Evolutionary conservation across 2,797 vertebrate genomes (phyloP).

Genomic region (Buphagus erythrorhynchus): DNA sequence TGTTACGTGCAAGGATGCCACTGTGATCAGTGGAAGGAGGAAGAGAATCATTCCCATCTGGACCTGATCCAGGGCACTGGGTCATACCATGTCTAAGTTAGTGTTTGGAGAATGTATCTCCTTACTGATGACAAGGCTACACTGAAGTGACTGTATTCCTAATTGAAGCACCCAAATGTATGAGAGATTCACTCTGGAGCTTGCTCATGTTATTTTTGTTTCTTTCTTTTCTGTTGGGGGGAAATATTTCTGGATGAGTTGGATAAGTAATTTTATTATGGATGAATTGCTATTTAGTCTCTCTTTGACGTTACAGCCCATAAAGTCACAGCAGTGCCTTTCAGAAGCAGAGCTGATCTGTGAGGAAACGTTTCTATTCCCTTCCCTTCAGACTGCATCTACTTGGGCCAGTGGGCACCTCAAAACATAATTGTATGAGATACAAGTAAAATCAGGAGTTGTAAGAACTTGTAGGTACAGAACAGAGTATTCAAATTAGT

Average conservation of each 20-base stretch:
- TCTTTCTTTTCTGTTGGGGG: background rate
- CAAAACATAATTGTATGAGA: background rate
- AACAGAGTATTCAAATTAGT: background rate
- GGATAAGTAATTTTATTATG: background rate
- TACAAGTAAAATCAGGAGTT: background rate
- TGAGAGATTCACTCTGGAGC: background rate
- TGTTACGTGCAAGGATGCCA: background rate
- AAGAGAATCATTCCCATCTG: background rate
- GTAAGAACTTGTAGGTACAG: background rate
- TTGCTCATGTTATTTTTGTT: background rate
- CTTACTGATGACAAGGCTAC: background rate
- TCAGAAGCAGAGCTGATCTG: slow-evolving; percentile 46
- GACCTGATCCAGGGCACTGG: background rate
- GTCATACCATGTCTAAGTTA: background rate
- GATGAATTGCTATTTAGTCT: background rate
- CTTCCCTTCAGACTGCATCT: slow-evolving; percentile 26
- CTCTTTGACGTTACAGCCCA: background rate
- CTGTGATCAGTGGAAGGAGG: background rate
- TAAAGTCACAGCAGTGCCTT: background rate
- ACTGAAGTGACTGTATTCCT: background rate
- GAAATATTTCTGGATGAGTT: background rate
- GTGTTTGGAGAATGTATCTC: background rate
- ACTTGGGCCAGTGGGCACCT: background rate
- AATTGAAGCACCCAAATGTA: background rate
- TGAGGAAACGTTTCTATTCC: background rate